Base-by-base conservation (phyloP, 2,113 vertebrate genomes). In the Boleophthalmus pectinirostris region DNA sequence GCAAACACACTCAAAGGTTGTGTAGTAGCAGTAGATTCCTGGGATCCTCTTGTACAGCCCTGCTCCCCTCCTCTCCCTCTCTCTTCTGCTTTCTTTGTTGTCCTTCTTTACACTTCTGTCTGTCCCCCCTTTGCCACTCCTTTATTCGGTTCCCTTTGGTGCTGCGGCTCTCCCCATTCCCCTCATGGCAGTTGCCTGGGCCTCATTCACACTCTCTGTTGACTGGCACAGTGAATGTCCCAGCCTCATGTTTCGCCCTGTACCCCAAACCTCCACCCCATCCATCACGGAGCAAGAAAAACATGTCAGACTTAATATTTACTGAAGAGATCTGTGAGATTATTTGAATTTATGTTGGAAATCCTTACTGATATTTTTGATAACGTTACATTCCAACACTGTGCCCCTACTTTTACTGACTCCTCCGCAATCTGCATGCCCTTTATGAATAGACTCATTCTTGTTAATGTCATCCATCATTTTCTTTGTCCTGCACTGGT, bases 241-340 rank as follows among this genome's bases (percentile, higher is more conserved):
- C 68, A 78, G 86, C 88, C 78, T 91, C 86, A 74, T 87, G 87
- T 91, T 89, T 91, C 89, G 54, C 83, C 75, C 81, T 63, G 69
- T 75, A 43, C 80, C 79, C 72, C 4, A 74, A 89, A 72, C 71
- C 79, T 74, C 85, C 84, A 66, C 72, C 73, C 81, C 89, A 92
- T 93, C 88, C 90, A 92, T 93, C 90, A 91, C 78, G 75, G 65
- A 3, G 38, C 66, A 89, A 89, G 86, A 82, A 91, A 90, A 93
- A 92, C 86, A 90, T 89, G 90, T 90, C 92, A 91, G 56, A 58
- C 79, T 79, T 82, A 82, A 90, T 89, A 85, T 85, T 73, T 69
- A 51, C 47, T 66, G 60, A 87, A 67, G 71, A 87, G 83, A 85
- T 87, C 79, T 81, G 72, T 73, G 66, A 66, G 54, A 74, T 80